These are phyloP conservation scores for Aelia acuminata DNA, from an alignment of 2,888 invertebrate genomes.

Conservation along the genomic window DNA sequence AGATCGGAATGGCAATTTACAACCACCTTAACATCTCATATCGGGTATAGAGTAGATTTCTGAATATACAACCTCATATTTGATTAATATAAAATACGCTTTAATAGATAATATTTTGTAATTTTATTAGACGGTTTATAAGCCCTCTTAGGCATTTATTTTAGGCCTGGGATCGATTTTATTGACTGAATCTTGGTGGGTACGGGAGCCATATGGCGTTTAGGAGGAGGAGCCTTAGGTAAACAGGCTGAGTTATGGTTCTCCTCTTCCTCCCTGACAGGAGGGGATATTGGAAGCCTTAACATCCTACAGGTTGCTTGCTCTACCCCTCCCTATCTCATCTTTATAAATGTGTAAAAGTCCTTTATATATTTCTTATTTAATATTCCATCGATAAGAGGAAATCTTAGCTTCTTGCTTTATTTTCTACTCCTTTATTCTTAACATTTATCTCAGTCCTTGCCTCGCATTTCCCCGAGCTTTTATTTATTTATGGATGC, in stretches of 20 bases:
- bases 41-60: no score
- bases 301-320: background rate
- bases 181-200: slow-evolving; percentile 3
- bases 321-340: background rate
- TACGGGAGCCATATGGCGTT: background rate
- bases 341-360: background rate
- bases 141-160: background rate
- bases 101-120: no score
- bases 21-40: no score
- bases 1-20: no score
- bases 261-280: background rate
- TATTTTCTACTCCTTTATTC: no score
- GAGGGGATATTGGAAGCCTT: slow-evolving; percentile 10
- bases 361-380: background rate
- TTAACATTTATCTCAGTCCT: no score
- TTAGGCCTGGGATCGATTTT: background rate
- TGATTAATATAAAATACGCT: no score
- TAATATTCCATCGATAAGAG: no score
- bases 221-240: background rate
- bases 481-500: no score
- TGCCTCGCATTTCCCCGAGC: no score
- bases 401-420: no score
- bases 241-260: slow-evolving; percentile 25
- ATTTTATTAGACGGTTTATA: background rate
- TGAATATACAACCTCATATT: no score